Conservation (phyloP, 2,113 vertebrate species). For the Sinocyclocheilus grahami region DNA sequence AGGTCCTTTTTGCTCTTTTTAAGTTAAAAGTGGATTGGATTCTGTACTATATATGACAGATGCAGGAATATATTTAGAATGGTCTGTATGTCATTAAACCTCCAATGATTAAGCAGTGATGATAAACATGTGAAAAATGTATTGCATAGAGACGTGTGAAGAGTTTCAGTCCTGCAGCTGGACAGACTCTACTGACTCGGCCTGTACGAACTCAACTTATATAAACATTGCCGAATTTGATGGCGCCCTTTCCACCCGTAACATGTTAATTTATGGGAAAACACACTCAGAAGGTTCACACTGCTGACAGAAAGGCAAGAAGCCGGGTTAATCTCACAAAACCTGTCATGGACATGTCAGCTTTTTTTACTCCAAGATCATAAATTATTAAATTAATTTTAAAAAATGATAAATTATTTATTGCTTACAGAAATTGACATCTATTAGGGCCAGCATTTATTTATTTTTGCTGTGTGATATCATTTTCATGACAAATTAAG, state of each 20-base stretch:
- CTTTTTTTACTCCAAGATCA: neutral
- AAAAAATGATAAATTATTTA: neutral
- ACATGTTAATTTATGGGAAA: slow-evolving; percentile 9
- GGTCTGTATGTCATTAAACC: neutral
- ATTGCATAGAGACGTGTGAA: neutral
- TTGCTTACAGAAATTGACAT: neutral
- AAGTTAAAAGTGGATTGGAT: neutral
- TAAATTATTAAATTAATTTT: no score
- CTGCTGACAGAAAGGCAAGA: neutral
- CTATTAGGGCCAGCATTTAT: neutral
- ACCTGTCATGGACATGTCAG: neutral
- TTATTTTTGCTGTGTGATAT: neutral
- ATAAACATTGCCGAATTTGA: slow-evolving; percentile 54
- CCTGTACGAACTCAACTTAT: slow-evolving; percentile 46
- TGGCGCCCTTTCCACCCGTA: slow-evolving; percentile 19
- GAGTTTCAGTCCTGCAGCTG: slow-evolving; percentile 49
- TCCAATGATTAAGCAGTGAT: neutral
- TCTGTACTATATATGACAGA: neutral
- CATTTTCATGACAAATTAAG: neutral
- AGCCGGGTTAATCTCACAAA: neutral
- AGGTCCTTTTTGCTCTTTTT: neutral
- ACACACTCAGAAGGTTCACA: neutral
- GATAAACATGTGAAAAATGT: neutral
- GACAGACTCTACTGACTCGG: slow-evolving; percentile 46
- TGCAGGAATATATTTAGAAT: neutral